Conservation (phyloP, 1,140 invertebrate genomes). For the Cyclargus thomasi region DNA sequence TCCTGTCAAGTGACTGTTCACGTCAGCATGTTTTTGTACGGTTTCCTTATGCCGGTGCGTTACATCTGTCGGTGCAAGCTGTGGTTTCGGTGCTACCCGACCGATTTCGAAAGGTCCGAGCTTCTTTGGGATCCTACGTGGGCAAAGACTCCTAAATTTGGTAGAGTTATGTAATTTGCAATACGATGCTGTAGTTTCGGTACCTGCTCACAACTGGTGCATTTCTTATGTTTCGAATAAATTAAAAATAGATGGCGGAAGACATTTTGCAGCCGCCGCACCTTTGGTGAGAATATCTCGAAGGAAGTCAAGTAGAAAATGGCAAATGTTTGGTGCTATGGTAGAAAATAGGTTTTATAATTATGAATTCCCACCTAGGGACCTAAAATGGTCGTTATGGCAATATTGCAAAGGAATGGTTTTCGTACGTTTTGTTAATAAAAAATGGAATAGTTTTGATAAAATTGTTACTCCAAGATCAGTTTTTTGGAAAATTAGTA, state of each 20-base stretch:
- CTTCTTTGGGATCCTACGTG: constrained; percentile 6
- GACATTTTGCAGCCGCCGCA: constrained; percentile 39
- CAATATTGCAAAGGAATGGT: too few species aligned
- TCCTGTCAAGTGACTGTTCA: too few species aligned
- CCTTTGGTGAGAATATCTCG: background rate
- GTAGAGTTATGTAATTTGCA: constrained; percentile 51
- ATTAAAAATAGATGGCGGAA: constrained; percentile 57
- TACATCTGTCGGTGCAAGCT: constrained; percentile 65
- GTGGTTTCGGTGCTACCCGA: constrained; percentile 45
- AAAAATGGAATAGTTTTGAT: too few species aligned
- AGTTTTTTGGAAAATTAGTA: too few species aligned
- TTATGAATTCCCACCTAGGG: too few species aligned
- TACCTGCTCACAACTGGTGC: constrained; percentile 68
- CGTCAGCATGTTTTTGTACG: constrained; percentile 43
- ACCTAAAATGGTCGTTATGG: too few species aligned
- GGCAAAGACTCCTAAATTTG: constrained; percentile 27
- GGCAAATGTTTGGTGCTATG: background rate
- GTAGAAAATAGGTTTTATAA: background rate
- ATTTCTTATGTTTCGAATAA: constrained; percentile 44
- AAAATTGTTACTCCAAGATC: too few species aligned
- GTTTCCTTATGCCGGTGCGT: constrained; percentile 56
- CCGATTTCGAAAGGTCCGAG: constrained; percentile 30
- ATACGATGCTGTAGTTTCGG: constrained; percentile 56
- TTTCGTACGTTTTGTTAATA: too few species aligned
- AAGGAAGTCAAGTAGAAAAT: background rate